These are phyloP conservation scores for Halcyon smyrnensis DNA, from an alignment of 2,797 vertebrate genomes.

Conservation along the genomic window DNA sequence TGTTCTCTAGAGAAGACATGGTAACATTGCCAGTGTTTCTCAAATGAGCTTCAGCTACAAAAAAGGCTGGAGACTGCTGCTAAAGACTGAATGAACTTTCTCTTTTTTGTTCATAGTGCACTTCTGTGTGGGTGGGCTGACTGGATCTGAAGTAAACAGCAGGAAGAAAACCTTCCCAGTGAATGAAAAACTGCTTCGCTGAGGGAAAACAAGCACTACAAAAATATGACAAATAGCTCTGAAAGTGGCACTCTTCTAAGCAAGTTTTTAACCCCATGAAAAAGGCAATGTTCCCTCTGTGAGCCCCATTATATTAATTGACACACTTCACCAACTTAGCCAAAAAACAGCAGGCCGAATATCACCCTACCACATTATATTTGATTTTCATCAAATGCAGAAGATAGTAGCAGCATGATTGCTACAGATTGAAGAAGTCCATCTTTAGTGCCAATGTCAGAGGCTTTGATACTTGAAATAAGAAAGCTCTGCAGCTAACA, in stretches of 20 bases:
- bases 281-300: background rate
- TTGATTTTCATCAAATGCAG: background rate
- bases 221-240: background rate
- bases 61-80: background rate
- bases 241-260: background rate
- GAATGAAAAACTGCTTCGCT: constrained; percentile 20
- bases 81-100: background rate
- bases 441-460: background rate
- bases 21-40: background rate
- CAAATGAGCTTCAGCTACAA: background rate
- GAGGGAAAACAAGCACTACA: background rate
- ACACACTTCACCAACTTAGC: background rate
- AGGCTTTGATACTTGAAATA: background rate
- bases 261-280: background rate
- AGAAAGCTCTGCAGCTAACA: background rate
- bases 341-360: background rate
- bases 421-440: background rate
- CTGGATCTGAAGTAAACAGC: constrained; percentile 19
- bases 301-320: background rate
- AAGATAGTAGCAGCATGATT: background rate
- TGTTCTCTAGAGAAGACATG: rapidly evolving
- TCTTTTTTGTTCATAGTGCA: background rate
- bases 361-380: background rate
- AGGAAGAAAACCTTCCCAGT: constrained; percentile 7
- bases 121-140: constrained; percentile 16